These are phyloP conservation scores for Limnothrissa miodon DNA, from an alignment of 2,113 vertebrate species.

Conservation along the genomic window DNA sequence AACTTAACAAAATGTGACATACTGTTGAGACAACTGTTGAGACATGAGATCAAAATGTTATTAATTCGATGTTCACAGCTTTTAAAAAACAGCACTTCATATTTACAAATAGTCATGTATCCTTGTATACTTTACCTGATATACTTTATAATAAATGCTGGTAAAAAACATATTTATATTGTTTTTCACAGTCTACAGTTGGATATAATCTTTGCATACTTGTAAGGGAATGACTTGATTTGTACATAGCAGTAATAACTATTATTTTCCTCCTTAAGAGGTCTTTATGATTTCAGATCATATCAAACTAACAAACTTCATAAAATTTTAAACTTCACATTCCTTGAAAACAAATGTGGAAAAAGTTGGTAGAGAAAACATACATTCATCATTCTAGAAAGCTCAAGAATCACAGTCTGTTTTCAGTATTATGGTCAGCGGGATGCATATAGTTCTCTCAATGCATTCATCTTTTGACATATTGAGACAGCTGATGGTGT, in stretches of 20 bases:
- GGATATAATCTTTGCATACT: neutral
- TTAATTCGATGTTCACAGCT: slow-evolving; percentile 7
- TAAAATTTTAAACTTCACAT: neutral
- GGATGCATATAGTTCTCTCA: neutral
- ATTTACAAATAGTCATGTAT: neutral
- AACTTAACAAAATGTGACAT: neutral
- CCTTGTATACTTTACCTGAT: neutral
- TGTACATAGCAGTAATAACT: neutral
- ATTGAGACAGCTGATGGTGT: neutral
- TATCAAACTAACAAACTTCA: neutral
- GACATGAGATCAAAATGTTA: neutral
- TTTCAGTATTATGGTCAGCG: neutral
- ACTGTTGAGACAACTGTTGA: too few relatives aligned
- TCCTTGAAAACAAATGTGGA: neutral
- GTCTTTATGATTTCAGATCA: neutral
- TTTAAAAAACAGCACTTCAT: neutral
- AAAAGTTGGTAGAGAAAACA: neutral
- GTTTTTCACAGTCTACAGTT: neutral
- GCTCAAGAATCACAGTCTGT: neutral
- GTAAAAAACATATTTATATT: neutral
- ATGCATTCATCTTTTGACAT: neutral
- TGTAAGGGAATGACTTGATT: neutral
- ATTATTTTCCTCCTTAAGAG: neutral
- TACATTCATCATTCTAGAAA: neutral
- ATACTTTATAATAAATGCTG: slow-evolving; percentile 7